Conservation (phyloP, 2,888 invertebrate genomes). For the Drosophila multiciliata region DNA sequence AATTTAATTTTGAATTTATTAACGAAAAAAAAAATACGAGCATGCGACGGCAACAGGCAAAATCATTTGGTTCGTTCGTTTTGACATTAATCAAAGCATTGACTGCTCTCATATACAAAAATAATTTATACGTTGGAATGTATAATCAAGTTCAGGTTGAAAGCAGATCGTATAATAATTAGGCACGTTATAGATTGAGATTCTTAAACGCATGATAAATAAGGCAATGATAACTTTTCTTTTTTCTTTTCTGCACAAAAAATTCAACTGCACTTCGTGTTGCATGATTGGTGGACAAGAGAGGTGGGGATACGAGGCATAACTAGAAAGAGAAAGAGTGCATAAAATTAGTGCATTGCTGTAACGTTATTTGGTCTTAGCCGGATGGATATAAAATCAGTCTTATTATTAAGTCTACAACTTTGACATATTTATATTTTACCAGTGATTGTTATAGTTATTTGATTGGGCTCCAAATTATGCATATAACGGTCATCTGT, state of each 20-base stretch:
- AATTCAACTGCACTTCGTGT: slow-evolving; percentile 22
- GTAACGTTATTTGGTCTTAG: not conserved
- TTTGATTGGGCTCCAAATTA: not conserved
- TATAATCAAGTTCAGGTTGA: slow-evolving; percentile 54
- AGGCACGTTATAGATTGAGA: slow-evolving; percentile 57
- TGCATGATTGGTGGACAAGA: not conserved
- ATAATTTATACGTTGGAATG: slow-evolving; percentile 44
- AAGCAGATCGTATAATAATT: slow-evolving; percentile 49
- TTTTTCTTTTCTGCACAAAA: slow-evolving; percentile 45
- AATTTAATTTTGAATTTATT: slow-evolving; percentile 81
- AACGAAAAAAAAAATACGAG: slow-evolving; percentile 38
- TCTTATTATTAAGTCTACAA: no score
- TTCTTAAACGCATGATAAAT: slow-evolving; percentile 48
- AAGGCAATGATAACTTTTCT: slow-evolving; percentile 23
- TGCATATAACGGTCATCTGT: not conserved
- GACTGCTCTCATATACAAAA: slow-evolving; percentile 30
- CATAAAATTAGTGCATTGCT: not conserved
- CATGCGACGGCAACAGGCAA: slow-evolving; percentile 23
- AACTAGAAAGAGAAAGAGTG: not conserved
- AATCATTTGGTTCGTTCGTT: slow-evolving; percentile 62
- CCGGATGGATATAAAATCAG: not conserved
- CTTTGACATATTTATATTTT: not conserved
- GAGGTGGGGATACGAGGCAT: not conserved
- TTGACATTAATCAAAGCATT: slow-evolving; percentile 73
- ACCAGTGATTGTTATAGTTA: not conserved